phyloP scores from a whole-genome alignment of 2,113 vertebrate genomes.

The Toxotes jaculatrix region DNA sequence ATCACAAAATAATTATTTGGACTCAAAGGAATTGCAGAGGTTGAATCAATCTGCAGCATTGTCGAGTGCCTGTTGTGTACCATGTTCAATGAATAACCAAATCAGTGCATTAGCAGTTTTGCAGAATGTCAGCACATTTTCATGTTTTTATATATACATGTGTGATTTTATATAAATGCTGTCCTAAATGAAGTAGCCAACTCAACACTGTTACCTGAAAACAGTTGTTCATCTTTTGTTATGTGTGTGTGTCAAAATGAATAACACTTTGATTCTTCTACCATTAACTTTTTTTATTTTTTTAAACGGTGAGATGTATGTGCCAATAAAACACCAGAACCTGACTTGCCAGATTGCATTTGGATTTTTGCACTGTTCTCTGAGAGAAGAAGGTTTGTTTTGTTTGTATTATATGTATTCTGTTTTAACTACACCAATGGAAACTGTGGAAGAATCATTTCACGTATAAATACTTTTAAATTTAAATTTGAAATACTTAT shows the following conservation, averaged over 20 bases:
- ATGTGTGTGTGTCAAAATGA: constrained; percentile 47
- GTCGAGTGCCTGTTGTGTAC: constrained; percentile 11
- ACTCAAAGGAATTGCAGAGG: constrained; percentile 12
- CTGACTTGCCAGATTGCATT: neutral
- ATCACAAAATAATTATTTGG: constrained; percentile 14
- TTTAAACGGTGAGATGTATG: constrained; percentile 59
- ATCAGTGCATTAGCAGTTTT: constrained; percentile 44
- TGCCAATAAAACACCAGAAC: constrained; percentile 75
- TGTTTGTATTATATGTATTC: neutral
- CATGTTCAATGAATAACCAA: constrained; percentile 51
- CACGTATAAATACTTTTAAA: neutral
- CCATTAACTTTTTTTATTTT: constrained; percentile 61
- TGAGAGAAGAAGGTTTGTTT: too few species aligned
- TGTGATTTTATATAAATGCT: constrained; percentile 73
- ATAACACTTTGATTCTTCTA: constrained; percentile 63
- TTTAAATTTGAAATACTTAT: neutral
- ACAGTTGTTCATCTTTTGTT: constrained; percentile 68
- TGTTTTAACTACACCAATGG: neutral
- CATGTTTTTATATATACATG: constrained; percentile 53
- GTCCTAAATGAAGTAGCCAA: constrained; percentile 78
- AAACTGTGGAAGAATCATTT: neutral
- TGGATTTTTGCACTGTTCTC: neutral
- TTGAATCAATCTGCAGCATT: constrained; percentile 5
- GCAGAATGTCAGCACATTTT: constrained; percentile 55
- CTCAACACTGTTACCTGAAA: constrained; percentile 79